Conservation (phyloP, 2,113 vertebrate genomes). For the Eudyptes chrysolophus region DNA sequence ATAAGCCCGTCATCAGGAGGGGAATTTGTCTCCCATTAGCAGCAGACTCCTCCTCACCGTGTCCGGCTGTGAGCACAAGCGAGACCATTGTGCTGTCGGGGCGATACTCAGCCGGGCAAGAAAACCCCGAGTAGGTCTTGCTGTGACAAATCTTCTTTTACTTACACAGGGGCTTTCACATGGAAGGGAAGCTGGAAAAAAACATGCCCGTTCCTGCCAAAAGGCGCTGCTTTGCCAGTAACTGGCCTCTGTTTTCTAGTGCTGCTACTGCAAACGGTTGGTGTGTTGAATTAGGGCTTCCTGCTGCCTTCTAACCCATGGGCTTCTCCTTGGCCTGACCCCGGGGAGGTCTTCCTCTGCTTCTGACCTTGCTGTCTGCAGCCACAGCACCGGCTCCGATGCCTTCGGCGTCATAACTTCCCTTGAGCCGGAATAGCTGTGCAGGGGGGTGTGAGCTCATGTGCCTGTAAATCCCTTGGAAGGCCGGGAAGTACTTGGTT, state of each 20-base stretch:
- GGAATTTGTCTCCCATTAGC: background rate
- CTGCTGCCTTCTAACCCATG: background rate
- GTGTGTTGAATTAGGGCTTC: background rate
- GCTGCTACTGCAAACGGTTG: background rate
- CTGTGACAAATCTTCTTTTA: background rate
- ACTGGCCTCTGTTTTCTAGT: background rate
- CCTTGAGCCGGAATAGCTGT: background rate
- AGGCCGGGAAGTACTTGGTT: background rate
- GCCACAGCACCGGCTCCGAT: accelerated
- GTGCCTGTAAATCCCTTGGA: background rate
- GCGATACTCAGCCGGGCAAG: background rate
- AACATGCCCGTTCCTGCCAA: conserved; percentile 2
- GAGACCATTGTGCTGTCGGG: background rate
- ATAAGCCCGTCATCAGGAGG: accelerated
- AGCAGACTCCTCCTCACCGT: background rate
- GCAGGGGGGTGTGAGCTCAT: background rate
- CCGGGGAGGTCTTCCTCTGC: background rate
- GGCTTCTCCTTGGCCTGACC: background rate
- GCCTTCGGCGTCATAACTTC: background rate
- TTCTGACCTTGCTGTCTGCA: background rate
- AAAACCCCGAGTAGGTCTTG: background rate
- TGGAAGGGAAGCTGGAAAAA: conserved; percentile 1
- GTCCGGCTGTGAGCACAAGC: background rate
- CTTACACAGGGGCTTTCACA: conserved; percentile 10
- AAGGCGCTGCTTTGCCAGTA: background rate